Percentiles rank a stretch among this genome's conserved stretches.
Evolutionary conservation across 2,113 vertebrate genomes (phyloP).

Genomic region (Rhinolophus ferrumequinum): DNA sequence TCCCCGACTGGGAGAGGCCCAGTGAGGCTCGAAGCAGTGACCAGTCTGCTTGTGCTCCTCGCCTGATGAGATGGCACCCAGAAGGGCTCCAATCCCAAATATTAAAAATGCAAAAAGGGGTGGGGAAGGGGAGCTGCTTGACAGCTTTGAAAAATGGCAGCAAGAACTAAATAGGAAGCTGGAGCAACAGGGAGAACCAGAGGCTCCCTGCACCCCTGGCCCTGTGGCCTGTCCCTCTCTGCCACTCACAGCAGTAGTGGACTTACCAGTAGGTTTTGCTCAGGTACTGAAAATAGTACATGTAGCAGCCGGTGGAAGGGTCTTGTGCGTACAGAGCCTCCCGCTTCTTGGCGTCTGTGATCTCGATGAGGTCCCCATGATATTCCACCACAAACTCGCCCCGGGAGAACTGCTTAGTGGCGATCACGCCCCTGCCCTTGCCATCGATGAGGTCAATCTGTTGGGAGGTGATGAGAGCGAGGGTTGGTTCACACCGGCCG

Average conservation of each 20-base stretch:
- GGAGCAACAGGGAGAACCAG: too few relatives aligned
- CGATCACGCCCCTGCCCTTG: conserved; percentile 95
- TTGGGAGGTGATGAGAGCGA: neutral
- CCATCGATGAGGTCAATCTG: conserved; percentile 94
- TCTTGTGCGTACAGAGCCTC: conserved; percentile 93
- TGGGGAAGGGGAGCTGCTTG: too few relatives aligned
- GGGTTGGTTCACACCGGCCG: accelerated
- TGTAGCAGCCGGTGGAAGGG: conserved; percentile 96
- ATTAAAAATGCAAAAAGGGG: neutral
- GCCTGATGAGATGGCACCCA: accelerated
- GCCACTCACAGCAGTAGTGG: accelerated
- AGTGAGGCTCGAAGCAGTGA: neutral
- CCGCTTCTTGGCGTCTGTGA: conserved; percentile 91
- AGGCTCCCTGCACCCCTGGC: accelerated
- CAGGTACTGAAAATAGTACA: conserved; percentile 98
- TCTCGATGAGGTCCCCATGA: conserved; percentile 96
- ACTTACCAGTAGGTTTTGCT: conserved; percentile 96
- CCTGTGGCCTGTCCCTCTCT: neutral
- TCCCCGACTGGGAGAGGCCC: neutral
- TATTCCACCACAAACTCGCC: conserved; percentile 98
- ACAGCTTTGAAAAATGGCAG: neutral
- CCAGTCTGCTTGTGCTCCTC: too few relatives aligned
- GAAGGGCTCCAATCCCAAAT: neutral
- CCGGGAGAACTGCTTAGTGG: conserved; percentile 92
- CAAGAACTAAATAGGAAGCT: neutral